A percentile compares a stretch with the other conserved stretches of the same genome.
These are phyloP conservation scores for Pangasius sanitwongsei DNA, from an alignment of 2,797 vertebrate genomes.

Conservation along the genomic window DNA sequence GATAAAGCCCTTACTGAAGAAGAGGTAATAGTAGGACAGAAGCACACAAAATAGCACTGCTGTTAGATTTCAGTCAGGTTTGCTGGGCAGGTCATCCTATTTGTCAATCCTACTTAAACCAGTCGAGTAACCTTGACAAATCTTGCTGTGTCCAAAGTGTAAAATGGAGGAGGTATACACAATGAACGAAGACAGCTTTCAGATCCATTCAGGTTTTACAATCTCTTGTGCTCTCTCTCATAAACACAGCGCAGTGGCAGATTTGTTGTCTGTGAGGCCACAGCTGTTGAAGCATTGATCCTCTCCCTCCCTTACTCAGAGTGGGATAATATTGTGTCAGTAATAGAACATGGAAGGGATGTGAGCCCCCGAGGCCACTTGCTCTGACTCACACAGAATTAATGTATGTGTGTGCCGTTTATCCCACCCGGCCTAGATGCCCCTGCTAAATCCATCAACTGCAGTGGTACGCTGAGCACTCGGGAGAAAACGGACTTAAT, in stretches of 20 bases:
- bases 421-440: conserved; percentile 73
- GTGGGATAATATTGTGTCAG: conserved; percentile 47
- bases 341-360: conserved; percentile 37
- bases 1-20: neutral
- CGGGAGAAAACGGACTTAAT: conserved; percentile 57
- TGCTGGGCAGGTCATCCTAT: neutral
- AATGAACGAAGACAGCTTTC: neutral
- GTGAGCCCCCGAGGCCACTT: conserved; percentile 41
- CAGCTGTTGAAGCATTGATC: conserved; percentile 81
- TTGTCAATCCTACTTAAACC: neutral
- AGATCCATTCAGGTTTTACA: neutral
- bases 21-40: neutral
- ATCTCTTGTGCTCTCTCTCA: conserved; percentile 16
- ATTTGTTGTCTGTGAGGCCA: conserved; percentile 61
- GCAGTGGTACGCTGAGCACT: conserved; percentile 72
- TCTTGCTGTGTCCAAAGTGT: neutral
- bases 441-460: conserved; percentile 70
- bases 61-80: neutral
- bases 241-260: conserved; percentile 16
- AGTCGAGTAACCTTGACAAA: neutral
- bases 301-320: conserved; percentile 40
- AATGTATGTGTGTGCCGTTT: conserved; percentile 48
- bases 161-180: neutral
- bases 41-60: neutral
- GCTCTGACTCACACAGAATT: conserved; percentile 18